Evolutionary conservation across 2,888 invertebrate species (phyloP).

Genomic region (Lutraria lutraria): DNA sequence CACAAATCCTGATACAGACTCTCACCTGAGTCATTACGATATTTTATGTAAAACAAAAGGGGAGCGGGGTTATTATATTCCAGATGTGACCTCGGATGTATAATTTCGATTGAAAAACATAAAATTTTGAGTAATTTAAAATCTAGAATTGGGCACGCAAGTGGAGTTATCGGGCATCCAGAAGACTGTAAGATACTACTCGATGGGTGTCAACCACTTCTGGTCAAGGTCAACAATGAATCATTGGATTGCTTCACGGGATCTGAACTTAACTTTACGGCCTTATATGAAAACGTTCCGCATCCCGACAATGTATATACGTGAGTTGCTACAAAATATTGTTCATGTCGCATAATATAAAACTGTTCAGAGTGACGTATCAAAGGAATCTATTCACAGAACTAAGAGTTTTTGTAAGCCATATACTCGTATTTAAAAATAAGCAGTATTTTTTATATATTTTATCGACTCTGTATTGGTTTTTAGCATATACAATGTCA

Average conservation of each 20-base stretch:
- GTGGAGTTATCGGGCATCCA: slow-evolving; percentile 33
- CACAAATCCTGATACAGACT: too few relatives aligned
- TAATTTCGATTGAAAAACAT: too few relatives aligned
- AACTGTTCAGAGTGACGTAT: not conserved
- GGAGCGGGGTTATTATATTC: too few relatives aligned
- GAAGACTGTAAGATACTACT: slow-evolving; percentile 46
- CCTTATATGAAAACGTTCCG: slow-evolving; percentile 7
- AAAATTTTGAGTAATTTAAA: too few relatives aligned
- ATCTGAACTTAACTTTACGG: slow-evolving; percentile 33
- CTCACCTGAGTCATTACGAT: too few relatives aligned
- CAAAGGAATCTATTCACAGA: not conserved
- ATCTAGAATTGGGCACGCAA: slow-evolving; percentile 55
- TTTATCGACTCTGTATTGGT: not conserved
- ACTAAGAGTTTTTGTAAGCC: not conserved
- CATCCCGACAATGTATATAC: slow-evolving; percentile 59
- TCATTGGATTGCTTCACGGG: slow-evolving; percentile 53
- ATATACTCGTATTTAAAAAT: not conserved
- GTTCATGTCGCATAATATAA: not conserved
- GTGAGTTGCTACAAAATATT: slow-evolving; percentile 19
- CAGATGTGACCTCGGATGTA: too few relatives aligned
- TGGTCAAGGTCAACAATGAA: slow-evolving; percentile 51
- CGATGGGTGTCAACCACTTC: slow-evolving; percentile 58
- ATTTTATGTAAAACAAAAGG: too few relatives aligned
- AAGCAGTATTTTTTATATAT: not conserved
- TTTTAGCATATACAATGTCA: too few relatives aligned